A percentile compares a stretch with the other conserved stretches of the same genome.
These are phyloP conservation scores for Crambe crambe DNA, from an alignment of 37 sponge, comb jelly and placozoan genomes.

Conservation along the genomic window DNA sequence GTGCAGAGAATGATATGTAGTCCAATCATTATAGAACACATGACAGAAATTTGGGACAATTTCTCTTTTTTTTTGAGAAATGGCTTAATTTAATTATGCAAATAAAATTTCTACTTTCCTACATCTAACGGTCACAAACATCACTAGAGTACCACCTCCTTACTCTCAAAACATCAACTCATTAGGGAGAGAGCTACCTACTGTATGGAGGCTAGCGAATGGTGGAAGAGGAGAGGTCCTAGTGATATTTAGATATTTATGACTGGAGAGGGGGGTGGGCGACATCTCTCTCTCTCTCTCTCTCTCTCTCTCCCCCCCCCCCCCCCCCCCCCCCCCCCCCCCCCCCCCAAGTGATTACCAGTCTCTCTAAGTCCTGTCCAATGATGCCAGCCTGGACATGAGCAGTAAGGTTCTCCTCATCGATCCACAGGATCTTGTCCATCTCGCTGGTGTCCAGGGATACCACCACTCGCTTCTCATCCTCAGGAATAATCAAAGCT, in stretches of 20 bases:
- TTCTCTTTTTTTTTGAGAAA: too few species aligned
- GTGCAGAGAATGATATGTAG: too few species aligned
- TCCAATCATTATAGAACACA: too few species aligned
- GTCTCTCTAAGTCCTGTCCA: conserved; percentile 91
- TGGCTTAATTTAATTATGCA: too few species aligned
- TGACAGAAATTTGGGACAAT: neutral
- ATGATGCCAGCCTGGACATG: conserved; percentile 90
- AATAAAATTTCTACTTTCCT: too few species aligned
- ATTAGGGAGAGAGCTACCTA: too few species aligned
- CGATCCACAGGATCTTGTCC: conserved; percentile 90
- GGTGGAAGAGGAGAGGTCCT: neutral
- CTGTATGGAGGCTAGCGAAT: too few species aligned
- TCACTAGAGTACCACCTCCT: too few species aligned
- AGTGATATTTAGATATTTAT: too few species aligned
- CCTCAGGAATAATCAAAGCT: conserved; percentile 83
- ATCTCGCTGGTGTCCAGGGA: conserved; percentile 94
- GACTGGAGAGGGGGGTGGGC: neutral
- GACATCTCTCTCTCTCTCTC: neutral
- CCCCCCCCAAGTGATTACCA: conserved; percentile 42
- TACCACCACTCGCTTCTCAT: conserved; percentile 80
- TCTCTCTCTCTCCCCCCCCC: neutral
- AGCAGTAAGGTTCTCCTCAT: conserved; percentile 86
- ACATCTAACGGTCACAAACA: too few species aligned
- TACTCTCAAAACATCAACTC: too few species aligned
- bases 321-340: neutral